Percentiles rank a stretch among this genome's conserved stretches.
Conservation (phyloP, 1,140 invertebrate genomes). For the Holotrichia oblita region DNA sequence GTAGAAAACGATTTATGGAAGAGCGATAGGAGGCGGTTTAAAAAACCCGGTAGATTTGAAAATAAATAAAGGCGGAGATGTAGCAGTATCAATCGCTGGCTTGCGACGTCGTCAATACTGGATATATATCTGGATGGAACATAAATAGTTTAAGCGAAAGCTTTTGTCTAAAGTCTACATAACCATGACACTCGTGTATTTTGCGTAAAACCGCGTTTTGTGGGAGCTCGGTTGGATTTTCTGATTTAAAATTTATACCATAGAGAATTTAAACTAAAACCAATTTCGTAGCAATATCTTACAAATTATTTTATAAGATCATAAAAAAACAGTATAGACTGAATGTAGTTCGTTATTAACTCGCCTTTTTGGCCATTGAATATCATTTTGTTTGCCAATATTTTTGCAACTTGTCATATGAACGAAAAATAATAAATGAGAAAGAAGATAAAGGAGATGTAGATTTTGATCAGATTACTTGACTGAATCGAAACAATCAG, state of each 20-base stretch:
- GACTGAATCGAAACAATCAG: no score
- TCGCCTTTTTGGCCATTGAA: no score
- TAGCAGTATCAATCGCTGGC: neutral
- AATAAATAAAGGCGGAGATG: slow-evolving; percentile 15
- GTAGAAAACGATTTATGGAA: slow-evolving; percentile 17
- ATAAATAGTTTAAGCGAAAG: neutral
- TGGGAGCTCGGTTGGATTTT: neutral
- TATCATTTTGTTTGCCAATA: no score
- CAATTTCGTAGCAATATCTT: neutral
- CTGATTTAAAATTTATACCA: neutral
- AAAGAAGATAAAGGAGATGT: no score
- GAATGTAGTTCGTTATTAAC: no score
- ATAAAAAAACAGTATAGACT: no score
- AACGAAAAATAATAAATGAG: no score
- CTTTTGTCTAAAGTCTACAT: neutral
- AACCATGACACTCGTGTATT: neutral
- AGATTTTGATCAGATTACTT: no score
- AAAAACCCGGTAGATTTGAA: slow-evolving; percentile 12
- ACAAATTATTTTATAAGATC: neutral
- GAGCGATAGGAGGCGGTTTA: neutral
- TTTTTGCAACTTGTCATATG: no score
- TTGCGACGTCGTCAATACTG: neutral
- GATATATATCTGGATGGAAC: neutral
- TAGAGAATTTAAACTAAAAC: neutral
- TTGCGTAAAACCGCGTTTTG: neutral